phyloP scores from a whole-genome alignment of 2,113 vertebrate genomes.

The Morphnarchus princeps region DNA sequence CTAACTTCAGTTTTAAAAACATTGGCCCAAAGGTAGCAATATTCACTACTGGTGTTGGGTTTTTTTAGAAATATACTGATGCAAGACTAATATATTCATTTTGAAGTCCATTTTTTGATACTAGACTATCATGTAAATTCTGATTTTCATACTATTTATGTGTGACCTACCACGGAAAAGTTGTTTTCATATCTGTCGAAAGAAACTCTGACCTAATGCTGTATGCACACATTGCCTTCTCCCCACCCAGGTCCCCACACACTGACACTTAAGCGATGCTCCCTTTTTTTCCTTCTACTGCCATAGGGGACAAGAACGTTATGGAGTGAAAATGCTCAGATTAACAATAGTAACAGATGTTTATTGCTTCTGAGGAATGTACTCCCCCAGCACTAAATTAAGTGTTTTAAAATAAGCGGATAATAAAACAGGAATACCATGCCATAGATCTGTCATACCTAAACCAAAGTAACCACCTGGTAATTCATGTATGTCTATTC shows the following conservation, averaged over 20 bases:
- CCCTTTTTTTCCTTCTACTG: background rate
- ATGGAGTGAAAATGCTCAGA: background rate
- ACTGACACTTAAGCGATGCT: background rate
- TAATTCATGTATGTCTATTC: background rate
- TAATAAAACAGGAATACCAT: background rate
- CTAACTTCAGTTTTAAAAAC: background rate
- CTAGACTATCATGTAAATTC: background rate
- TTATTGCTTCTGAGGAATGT: background rate
- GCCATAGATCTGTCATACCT: background rate
- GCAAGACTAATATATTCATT: background rate
- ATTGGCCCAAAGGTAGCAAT: background rate
- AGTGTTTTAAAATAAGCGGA: background rate
- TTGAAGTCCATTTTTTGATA: background rate
- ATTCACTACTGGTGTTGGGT: background rate
- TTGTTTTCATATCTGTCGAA: background rate
- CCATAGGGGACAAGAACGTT: background rate
- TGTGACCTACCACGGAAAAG: background rate
- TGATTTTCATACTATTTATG: background rate
- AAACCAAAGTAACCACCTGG: background rate
- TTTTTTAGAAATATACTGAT: background rate
- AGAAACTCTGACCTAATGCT: background rate
- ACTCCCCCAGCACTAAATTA: background rate
- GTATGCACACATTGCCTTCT: fast-evolving
- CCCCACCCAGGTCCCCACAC: background rate
- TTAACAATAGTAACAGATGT: background rate